Conservation (phyloP, 2,888 invertebrate genomes). For the Chirona hameri region DNA sequence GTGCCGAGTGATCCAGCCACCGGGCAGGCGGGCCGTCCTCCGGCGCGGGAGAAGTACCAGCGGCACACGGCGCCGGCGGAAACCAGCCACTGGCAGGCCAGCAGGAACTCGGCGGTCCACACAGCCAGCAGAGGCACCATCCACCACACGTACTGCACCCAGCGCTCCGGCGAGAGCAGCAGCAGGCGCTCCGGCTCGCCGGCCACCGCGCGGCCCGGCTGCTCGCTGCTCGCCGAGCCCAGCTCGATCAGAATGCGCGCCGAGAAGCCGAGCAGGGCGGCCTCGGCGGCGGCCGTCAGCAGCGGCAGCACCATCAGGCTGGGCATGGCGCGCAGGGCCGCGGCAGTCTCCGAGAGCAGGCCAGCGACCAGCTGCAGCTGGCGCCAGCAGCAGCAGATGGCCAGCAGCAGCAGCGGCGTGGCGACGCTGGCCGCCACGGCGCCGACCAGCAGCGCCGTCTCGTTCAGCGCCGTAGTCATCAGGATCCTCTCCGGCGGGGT, state of each 20-base stretch:
- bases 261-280: constrained; percentile 81
- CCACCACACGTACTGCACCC: constrained; percentile 55
- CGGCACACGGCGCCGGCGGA: constrained; percentile 87
- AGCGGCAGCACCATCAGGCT: constrained; percentile 78
- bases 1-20: constrained; percentile 62
- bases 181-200: constrained; percentile 50
- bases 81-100: constrained; percentile 91
- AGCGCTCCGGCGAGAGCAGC: constrained; percentile 69
- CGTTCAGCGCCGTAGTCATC: constrained; percentile 77
- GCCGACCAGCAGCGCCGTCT: constrained; percentile 76
- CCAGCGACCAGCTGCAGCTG: constrained; percentile 76
- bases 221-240: constrained; percentile 73
- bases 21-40: constrained; percentile 41
- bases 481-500: constrained; percentile 54
- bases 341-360: constrained; percentile 83
- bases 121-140: constrained; percentile 74
- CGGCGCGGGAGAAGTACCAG: constrained; percentile 84
- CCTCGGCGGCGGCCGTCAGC: constrained; percentile 72
- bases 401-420: constrained; percentile 68
- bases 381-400: constrained; percentile 72
- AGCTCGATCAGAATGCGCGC: constrained; percentile 76
- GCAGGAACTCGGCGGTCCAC: constrained; percentile 91
- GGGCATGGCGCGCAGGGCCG: constrained; percentile 79
- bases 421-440: constrained; percentile 82
- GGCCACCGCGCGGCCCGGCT: constrained; percentile 34